These are phyloP conservation scores for Athene cunicularia DNA, from an alignment of 2,113 vertebrate genomes.

Conservation along the genomic window DNA sequence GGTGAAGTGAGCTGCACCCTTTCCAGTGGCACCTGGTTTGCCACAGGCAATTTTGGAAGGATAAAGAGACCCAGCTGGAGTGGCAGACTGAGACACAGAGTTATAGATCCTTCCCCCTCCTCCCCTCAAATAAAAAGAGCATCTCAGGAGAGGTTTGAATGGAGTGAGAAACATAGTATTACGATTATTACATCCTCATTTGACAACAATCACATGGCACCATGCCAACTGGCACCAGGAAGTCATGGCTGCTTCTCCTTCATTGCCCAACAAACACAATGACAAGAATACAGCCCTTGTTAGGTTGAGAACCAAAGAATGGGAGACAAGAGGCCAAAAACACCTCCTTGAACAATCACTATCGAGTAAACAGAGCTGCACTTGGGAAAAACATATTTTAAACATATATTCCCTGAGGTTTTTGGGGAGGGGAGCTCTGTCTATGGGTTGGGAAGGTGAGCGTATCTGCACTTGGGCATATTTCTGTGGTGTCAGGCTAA, in stretches of 20 bases:
- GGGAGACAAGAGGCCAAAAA: slow-evolving; percentile 50
- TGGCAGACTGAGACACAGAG: not conserved
- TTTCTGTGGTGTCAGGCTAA: slow-evolving; percentile 42
- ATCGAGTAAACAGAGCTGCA: slow-evolving; percentile 47
- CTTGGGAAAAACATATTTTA: slow-evolving; percentile 46
- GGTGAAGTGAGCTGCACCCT: not conserved
- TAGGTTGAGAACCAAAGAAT: slow-evolving; percentile 43
- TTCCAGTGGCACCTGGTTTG: slow-evolving; percentile 27
- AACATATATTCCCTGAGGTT: slow-evolving; percentile 18
- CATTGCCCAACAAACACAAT: not conserved
- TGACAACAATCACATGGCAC: slow-evolving; percentile 30
- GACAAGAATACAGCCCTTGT: slow-evolving; percentile 58
- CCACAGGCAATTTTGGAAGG: not conserved
- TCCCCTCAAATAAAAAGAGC: not conserved
- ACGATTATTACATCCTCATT: slow-evolving; percentile 13
- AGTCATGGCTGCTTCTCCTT: slow-evolving; percentile 21
- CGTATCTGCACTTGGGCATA: not conserved
- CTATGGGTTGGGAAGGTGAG: not conserved
- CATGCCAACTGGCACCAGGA: slow-evolving; percentile 20
- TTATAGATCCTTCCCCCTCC: not conserved
- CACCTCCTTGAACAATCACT: slow-evolving; percentile 69
- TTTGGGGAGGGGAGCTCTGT: not conserved
- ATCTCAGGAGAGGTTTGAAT: slow-evolving; percentile 9
- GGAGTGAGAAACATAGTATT: not conserved
- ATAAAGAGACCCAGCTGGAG: not conserved